Evolutionary conservation across 2,797 vertebrate species (phyloP), one percentile per base, ranked within the genome.

Genomic region (Carapus acus): DNA sequence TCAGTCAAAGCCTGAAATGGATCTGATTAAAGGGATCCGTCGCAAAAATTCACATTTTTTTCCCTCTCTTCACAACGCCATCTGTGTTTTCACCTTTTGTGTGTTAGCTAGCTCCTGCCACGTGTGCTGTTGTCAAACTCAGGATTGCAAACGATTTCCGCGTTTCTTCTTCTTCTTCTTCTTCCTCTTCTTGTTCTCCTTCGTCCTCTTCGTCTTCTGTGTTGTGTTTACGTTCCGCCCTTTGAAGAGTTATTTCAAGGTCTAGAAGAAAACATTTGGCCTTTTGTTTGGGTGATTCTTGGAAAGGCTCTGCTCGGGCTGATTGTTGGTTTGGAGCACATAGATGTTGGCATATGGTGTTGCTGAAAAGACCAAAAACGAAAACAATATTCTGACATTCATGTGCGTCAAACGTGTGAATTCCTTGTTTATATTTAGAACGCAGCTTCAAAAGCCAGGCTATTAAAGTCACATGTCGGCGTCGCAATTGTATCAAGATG

Each of bases 221-320:
- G 50, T 73, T 27, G 56, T 18, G 20, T 33, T 33, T 33, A 29
- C 15, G 50, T 70, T 57, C 13, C 45, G 18, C 8, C 52, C 58
- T 71, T 71, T 70, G 57, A 68, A 46, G 51, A 71, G 69, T 69
- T 77, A 68, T 78, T 80, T 76, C 54, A 65, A 69, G 54, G 49
- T 31, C 43, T 21, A 36, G 67, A 71, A 53, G 63, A 43, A 77
- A 78, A 70, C 65, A 80, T 61, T 46, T n/a, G 37, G 8, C 47
- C 60, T 53, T 74, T 64, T 77, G 70, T 79, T 76, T 83, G 62
- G 3, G 34, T 51, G 33, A 45, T 65, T 70, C 52, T 66, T 65
- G 44, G 31, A 33, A 66, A 37, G 62, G 31, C 67, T 72, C 46
- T 62, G 56, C 64, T 75, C 56, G 48, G 38, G 61, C 49, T 67